These are phyloP conservation scores for Tyrannus savana DNA, from an alignment of 2,113 vertebrate species.

Conservation along the genomic window DNA sequence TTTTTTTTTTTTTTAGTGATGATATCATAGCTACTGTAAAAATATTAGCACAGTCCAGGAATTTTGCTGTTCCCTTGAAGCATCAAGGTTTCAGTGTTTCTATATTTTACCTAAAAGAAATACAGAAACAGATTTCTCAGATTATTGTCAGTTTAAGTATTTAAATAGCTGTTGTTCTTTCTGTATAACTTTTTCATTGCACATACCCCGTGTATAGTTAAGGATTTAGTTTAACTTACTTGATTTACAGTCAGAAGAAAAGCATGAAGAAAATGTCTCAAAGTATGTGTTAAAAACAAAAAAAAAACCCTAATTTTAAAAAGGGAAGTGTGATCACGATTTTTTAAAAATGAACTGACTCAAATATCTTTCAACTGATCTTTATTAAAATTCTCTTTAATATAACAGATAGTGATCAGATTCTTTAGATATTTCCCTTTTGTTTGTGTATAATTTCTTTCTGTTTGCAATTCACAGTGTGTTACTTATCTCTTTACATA, in stretches of 20 bases:
- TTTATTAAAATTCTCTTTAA: background rate
- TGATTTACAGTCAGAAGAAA: background rate
- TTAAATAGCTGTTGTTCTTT: background rate
- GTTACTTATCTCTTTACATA: background rate
- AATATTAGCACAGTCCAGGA: fast-evolving
- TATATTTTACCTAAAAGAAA: background rate
- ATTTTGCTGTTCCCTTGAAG: background rate
- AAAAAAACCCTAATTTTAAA: background rate
- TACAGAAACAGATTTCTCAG: background rate
- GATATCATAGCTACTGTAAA: background rate
- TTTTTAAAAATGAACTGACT: background rate
- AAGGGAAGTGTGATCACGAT: background rate
- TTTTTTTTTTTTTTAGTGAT: background rate
- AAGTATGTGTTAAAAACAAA: background rate
- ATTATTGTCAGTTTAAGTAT: background rate
- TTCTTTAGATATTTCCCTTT: background rate
- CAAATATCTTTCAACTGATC: background rate
- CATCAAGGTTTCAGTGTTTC: fast-evolving
- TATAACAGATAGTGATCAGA: background rate
- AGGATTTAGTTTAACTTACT: background rate
- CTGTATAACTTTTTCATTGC: background rate
- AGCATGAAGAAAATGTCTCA: background rate
- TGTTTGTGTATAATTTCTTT: background rate
- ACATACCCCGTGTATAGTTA: background rate
- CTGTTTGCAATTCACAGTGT: background rate